These are phyloP conservation scores for Thalpophila matura DNA, from an alignment of 2,888 invertebrate genomes.

Conservation along the genomic window DNA sequence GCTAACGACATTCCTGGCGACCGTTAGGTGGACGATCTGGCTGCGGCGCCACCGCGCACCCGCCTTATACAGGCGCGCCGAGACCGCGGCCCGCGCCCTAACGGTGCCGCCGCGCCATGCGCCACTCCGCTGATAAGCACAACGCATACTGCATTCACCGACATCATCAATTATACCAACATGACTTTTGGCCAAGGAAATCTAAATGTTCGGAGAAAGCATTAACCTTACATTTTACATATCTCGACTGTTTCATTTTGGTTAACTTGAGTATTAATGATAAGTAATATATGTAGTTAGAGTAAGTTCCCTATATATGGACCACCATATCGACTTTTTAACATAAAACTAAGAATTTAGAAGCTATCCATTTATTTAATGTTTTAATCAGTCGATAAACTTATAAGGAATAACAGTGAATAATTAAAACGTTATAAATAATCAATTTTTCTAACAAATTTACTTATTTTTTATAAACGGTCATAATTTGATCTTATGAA, in stretches of 20 bases:
- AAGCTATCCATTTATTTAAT: too few species aligned
- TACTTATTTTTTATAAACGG: too few species aligned
- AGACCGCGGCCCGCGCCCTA: conserved; percentile 70
- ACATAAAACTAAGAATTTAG: too few species aligned
- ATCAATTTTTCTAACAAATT: too few species aligned
- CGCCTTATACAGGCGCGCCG: conserved; percentile 65
- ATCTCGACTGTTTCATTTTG: background rate
- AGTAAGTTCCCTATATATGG: too few species aligned
- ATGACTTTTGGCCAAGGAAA: conserved; percentile 59
- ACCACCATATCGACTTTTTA: too few species aligned
- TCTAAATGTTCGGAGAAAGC: conserved; percentile 32
- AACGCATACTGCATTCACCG: conserved; percentile 65
- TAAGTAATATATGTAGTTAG: too few species aligned
- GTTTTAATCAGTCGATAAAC: too few species aligned
- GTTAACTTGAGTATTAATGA: background rate
- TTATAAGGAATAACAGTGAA: too few species aligned
- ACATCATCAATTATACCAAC: conserved; percentile 68
- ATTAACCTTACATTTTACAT: conserved; percentile 9
- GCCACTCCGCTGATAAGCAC: conserved; percentile 68
- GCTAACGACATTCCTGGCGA: conserved; percentile 85
- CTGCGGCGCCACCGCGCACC: conserved; percentile 67
- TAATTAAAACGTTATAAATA: too few species aligned
- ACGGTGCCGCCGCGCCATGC: conserved; percentile 70
- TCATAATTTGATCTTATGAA: too few species aligned
- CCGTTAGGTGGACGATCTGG: conserved; percentile 84